Evolutionary conservation across 1,140 invertebrate species (phyloP).

Genomic region (Aplysia californica): DNA sequence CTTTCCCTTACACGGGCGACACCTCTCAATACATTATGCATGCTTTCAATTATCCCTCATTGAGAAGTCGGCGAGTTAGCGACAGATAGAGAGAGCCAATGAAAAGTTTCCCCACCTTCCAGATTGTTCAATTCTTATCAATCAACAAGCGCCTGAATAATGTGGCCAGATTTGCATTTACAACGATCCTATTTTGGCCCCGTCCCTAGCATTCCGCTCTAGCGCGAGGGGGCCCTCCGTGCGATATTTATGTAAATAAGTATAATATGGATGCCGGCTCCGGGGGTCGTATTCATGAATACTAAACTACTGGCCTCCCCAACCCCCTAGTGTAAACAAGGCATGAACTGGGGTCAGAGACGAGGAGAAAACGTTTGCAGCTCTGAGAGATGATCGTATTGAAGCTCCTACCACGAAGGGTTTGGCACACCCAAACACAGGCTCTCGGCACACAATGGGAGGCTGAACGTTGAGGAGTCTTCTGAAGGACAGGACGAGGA

Average conservation of each 20-base stretch:
- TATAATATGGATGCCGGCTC: slow-evolving; percentile 14
- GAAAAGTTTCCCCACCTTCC: neutral
- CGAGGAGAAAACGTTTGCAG: no score
- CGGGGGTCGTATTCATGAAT: slow-evolving; percentile 16
- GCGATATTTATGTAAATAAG: slow-evolving; percentile 24
- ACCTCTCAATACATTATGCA: slow-evolving; percentile 12
- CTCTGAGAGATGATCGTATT: no score
- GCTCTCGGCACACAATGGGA: no score
- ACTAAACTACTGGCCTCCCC: neutral
- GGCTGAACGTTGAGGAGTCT: no score
- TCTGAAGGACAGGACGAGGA: no score
- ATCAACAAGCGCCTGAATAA: slow-evolving; percentile 19
- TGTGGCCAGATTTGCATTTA: slow-evolving; percentile 11
- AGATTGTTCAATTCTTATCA: slow-evolving; percentile 22
- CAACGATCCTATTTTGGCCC: slow-evolving; percentile 3
- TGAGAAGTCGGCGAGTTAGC: neutral
- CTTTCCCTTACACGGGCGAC: neutral
- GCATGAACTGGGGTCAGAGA: no score
- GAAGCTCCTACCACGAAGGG: no score
- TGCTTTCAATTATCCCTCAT: slow-evolving; percentile 11
- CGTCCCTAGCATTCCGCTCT: neutral
- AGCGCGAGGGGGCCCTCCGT: neutral
- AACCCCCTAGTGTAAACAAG: slow-evolving; percentile 1
- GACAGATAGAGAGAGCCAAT: neutral
- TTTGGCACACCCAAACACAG: no score